Percentiles rank a stretch among this genome's conserved stretches.
Evolutionary conservation across 1,140 invertebrate genomes (phyloP).

Genomic region (Himalopsyche phryganea): DNA sequence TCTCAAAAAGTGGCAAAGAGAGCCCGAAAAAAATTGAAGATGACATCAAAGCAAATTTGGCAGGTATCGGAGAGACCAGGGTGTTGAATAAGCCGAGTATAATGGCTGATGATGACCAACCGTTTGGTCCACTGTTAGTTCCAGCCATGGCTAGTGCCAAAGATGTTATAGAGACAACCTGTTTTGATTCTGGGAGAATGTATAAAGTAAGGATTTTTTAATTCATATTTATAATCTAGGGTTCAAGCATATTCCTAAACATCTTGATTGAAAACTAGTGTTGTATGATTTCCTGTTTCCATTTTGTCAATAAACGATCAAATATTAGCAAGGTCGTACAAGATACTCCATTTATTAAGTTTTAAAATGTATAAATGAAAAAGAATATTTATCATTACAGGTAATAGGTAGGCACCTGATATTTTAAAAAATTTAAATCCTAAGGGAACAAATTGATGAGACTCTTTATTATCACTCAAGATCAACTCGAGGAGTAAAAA

Average conservation of each 20-base stretch:
- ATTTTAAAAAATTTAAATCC: too few relatives aligned
- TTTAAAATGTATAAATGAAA: too few relatives aligned
- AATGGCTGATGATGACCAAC: constrained; percentile 12
- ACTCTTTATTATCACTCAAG: too few relatives aligned
- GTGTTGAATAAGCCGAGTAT: constrained; percentile 27
- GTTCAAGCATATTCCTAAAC: background rate
- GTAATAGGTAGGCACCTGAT: too few relatives aligned
- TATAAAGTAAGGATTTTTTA: constrained; percentile 41
- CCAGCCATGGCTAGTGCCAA: constrained; percentile 38
- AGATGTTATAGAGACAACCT: constrained; percentile 41
- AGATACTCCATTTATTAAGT: too few relatives aligned
- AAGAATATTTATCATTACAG: too few relatives aligned
- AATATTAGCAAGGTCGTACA: too few relatives aligned
- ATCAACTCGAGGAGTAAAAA: too few relatives aligned
- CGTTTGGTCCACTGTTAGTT: constrained; percentile 37
- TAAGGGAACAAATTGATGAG: too few relatives aligned
- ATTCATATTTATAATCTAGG: background rate
- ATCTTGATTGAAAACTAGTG: too few relatives aligned
- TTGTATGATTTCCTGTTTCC: too few relatives aligned
- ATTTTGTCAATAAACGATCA: too few relatives aligned
- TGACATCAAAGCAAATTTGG: constrained; percentile 19
- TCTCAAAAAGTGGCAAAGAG: constrained; percentile 17
- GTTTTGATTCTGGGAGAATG: constrained; percentile 38
- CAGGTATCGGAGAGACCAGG: constrained; percentile 28
- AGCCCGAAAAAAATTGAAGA: constrained; percentile 26